Evolutionary conservation across 2,888 invertebrate genomes (phyloP).

Genomic region (Agrotis exclamationis): DNA sequence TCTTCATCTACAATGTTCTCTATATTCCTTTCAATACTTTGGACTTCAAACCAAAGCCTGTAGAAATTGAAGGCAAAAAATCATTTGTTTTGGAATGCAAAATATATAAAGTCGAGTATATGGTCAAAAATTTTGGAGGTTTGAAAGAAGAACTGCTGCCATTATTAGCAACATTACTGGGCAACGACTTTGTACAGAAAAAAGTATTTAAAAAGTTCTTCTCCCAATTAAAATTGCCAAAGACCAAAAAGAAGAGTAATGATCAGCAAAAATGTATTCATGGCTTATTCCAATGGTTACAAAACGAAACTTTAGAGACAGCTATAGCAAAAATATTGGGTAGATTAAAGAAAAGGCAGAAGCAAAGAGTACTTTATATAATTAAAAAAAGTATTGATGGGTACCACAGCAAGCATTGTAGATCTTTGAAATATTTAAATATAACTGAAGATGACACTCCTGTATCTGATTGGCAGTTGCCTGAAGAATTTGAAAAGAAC

Average conservation of each 20-base stretch:
- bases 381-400: slow-evolving; percentile 92
- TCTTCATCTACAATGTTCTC: slow-evolving; percentile 96
- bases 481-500: slow-evolving; percentile 64
- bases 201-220: slow-evolving; percentile 94
- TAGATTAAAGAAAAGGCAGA: slow-evolving; percentile 90
- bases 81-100: slow-evolving; percentile 92
- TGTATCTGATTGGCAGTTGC: slow-evolving; percentile 55
- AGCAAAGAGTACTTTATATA: slow-evolving; percentile 89
- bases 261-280: slow-evolving; percentile 93
- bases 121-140: slow-evolving; percentile 93
- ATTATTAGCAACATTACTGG: slow-evolving; percentile 95
- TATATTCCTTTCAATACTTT: slow-evolving; percentile 95
- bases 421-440: slow-evolving; percentile 91
- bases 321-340: slow-evolving; percentile 93
- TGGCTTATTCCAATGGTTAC: slow-evolving; percentile 94
- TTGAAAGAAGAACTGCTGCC: slow-evolving; percentile 93
- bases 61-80: slow-evolving; percentile 74
- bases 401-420: slow-evolving; percentile 92
- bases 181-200: slow-evolving; percentile 96
- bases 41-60: slow-evolving; percentile 84
- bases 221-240: slow-evolving; percentile 91
- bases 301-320: slow-evolving; percentile 93
- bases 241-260: slow-evolving; percentile 88
- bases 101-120: slow-evolving; percentile 93
- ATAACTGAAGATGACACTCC: slow-evolving; percentile 64